A percentile compares a stretch with the other conserved stretches of the same genome.
Conservation (phyloP, 2,113 vertebrate genomes). For the Gavialis gangeticus region DNA sequence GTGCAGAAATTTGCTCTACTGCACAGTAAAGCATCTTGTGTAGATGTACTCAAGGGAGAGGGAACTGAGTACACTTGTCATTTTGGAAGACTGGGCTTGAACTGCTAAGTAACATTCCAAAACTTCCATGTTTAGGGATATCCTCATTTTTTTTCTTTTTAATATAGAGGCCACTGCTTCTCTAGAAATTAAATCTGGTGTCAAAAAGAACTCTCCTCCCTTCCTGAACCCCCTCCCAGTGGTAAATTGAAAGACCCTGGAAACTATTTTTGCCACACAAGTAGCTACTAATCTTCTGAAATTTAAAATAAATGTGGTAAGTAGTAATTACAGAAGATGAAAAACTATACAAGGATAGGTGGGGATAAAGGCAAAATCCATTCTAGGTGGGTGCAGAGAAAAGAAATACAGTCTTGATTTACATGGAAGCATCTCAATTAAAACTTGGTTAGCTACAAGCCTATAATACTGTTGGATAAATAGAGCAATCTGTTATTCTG, state of each 20-base stretch:
- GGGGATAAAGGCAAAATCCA: neutral
- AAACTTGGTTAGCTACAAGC: conserved; percentile 51
- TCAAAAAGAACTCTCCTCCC: neutral
- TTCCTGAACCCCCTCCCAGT: neutral
- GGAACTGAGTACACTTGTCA: neutral
- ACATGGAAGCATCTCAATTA: conserved; percentile 27
- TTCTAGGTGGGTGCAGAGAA: neutral
- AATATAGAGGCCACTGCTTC: neutral
- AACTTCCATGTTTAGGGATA: neutral
- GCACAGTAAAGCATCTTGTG: too few relatives aligned
- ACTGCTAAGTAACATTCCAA: neutral
- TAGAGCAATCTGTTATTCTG: neutral
- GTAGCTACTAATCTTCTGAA: neutral
- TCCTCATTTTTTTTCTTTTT: neutral
- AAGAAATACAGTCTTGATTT: neutral
- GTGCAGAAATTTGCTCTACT: too few relatives aligned
- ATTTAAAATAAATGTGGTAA: neutral
- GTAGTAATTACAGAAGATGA: conserved; percentile 3
- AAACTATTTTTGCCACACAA: conserved; percentile 14
- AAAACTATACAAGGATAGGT: neutral
- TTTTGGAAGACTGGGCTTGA: neutral
- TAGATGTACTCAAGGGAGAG: too few relatives aligned
- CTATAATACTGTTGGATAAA: conserved; percentile 22
- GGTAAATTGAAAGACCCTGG: conserved; percentile 1
- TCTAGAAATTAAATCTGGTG: conserved; percentile 7